These are phyloP conservation scores for Diphyllodes magnificus DNA, from an alignment of 2,113 vertebrate species.

Conservation along the genomic window DNA sequence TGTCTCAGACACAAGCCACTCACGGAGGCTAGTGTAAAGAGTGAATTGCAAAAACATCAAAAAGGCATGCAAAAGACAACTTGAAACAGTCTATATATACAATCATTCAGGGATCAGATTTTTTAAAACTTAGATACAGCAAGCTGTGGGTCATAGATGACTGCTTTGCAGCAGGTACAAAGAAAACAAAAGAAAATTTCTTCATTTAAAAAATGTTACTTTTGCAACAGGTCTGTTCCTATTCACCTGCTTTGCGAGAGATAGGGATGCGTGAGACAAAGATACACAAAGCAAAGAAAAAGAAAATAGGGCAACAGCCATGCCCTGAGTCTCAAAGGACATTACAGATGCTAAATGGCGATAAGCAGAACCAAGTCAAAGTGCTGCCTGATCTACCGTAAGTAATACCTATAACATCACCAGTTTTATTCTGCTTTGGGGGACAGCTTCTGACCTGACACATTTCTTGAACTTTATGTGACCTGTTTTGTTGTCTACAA, in stretches of 20 bases:
- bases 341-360: conserved; percentile 73
- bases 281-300: neutral
- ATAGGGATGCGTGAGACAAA: conserved; percentile 52
- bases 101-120: neutral
- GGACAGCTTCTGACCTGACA: conserved; percentile 64
- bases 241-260: conserved; percentile 79
- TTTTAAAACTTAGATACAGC: neutral
- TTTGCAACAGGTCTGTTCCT: conserved; percentile 83
- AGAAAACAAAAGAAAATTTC: neutral
- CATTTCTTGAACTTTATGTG: conserved; percentile 68
- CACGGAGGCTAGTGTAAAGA: neutral
- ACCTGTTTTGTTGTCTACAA: conserved; percentile 61
- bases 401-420: conserved; percentile 73
- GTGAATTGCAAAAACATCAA: neutral
- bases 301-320: conserved; percentile 50
- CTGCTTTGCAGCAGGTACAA: neutral
- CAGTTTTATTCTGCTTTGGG: conserved; percentile 62
- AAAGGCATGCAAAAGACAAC: neutral
- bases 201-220: conserved; percentile 19
- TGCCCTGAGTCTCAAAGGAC: conserved; percentile 69
- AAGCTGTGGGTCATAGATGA: neutral
- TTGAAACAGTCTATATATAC: neutral
- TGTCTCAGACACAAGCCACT: neutral
- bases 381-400: conserved; percentile 75
- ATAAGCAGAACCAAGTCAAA: conserved; percentile 70